phyloP scores from a whole-genome alignment of 1,140 invertebrate genomes.

The Cecropterus lyciades region DNA sequence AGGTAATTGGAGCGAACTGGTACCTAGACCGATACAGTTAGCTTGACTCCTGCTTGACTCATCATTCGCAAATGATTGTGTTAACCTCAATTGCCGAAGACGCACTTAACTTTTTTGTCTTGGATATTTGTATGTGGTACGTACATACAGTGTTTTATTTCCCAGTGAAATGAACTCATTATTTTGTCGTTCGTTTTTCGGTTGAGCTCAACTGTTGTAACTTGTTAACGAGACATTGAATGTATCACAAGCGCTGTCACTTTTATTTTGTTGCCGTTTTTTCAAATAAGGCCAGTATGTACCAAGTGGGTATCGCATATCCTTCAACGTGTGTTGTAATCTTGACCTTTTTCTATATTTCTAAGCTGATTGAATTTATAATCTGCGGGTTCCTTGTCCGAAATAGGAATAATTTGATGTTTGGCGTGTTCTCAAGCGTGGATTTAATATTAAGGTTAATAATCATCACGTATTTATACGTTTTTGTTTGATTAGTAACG shows the following conservation, averaged over 20 bases:
- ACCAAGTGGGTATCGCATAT: too few relatives aligned
- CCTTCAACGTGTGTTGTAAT: too few relatives aligned
- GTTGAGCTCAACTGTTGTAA: slow-evolving; percentile 1
- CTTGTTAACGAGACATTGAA: neutral
- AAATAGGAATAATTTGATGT: too few relatives aligned
- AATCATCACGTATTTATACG: neutral
- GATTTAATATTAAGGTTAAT: slow-evolving; percentile 1
- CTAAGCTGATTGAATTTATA: too few relatives aligned
- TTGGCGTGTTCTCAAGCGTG: slow-evolving; percentile 3
- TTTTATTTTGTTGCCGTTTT: too few relatives aligned
- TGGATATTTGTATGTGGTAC: slow-evolving; percentile 4
- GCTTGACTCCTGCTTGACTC: slow-evolving; percentile 59
- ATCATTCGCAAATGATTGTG: slow-evolving; percentile 59
- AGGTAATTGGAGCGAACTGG: slow-evolving; percentile 65
- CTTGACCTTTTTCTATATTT: too few relatives aligned
- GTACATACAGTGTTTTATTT: slow-evolving; percentile 4
- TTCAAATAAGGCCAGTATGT: too few relatives aligned
- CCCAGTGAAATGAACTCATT: slow-evolving; percentile 7
- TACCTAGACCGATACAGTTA: slow-evolving; percentile 71
- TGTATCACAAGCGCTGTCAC: neutral
- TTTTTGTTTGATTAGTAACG: slow-evolving; percentile 25
- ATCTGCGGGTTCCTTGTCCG: too few relatives aligned
- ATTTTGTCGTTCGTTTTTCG: slow-evolving; percentile 3
- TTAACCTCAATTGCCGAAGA: slow-evolving; percentile 62
- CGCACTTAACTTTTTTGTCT: slow-evolving; percentile 33